Percentiles rank a stretch among this genome's conserved stretches.
These are phyloP conservation scores for Drosophila mettleri DNA, from an alignment of 2,888 invertebrate species.

Conservation along the genomic window DNA sequence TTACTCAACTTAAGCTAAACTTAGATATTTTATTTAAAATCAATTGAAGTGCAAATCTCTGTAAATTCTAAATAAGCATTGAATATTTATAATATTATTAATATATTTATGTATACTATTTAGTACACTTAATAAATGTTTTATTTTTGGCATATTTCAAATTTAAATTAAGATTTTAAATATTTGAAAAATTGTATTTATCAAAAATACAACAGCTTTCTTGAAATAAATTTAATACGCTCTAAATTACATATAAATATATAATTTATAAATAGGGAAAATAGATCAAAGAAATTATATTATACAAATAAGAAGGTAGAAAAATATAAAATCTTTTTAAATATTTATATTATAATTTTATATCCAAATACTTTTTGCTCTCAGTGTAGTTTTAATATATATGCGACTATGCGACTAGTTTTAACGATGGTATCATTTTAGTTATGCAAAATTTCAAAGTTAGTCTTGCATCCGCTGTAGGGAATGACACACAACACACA, in stretches of 20 bases:
- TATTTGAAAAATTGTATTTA: too few relatives aligned
- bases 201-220: too few relatives aligned
- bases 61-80: neutral
- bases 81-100: too few relatives aligned
- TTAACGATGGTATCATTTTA: neutral
- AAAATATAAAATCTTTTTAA: neutral
- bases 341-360: neutral
- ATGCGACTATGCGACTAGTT: neutral
- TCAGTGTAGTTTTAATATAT: neutral
- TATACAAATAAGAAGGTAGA: too few relatives aligned
- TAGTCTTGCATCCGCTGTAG: constrained; percentile 1
- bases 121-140: neutral
- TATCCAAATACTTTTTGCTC: neutral
- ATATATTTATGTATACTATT: too few relatives aligned
- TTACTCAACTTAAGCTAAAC: neutral
- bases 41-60: neutral
- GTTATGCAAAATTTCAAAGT: neutral
- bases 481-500: neutral
- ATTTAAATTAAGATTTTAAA: too few relatives aligned
- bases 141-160: too few relatives aligned
- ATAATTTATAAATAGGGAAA: too few relatives aligned
- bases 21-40: neutral
- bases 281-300: too few relatives aligned
- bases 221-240: too few relatives aligned
- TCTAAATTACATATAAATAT: too few relatives aligned